Evolutionary conservation across 2,113 vertebrate species (phyloP).

Genomic region (Sigmodon hispidus): DNA sequence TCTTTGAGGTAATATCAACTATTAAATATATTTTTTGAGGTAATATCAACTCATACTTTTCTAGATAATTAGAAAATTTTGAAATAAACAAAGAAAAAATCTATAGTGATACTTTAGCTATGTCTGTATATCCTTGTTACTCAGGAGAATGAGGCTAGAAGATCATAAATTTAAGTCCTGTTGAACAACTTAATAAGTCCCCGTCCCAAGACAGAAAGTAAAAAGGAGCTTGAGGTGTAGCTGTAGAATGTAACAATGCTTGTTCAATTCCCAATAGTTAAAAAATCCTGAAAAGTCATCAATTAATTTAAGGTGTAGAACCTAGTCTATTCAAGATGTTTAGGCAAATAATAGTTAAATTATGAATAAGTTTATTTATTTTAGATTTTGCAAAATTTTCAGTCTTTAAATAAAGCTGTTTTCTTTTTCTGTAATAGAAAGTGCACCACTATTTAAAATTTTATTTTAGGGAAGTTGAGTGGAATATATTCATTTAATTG

Average conservation of each 20-base stretch:
- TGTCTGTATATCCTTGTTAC: not conserved
- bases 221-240: too few species aligned
- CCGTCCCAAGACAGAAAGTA: not conserved
- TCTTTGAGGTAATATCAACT: constrained; percentile 34
- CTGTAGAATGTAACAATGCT: not conserved
- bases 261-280: not conserved
- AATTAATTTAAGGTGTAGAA: constrained; percentile 26
- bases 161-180: not conserved
- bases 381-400: constrained; percentile 36
- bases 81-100: constrained; percentile 39
- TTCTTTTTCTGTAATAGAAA: constrained; percentile 47
- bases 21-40: constrained; percentile 30
- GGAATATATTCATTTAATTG: constrained; percentile 23
- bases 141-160: not conserved
- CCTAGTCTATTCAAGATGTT: constrained; percentile 2
- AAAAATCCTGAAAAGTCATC: not conserved
- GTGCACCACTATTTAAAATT: not conserved
- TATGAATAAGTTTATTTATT: constrained; percentile 30
- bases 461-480: constrained; percentile 40
- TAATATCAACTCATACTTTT: constrained; percentile 21
- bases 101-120: not conserved
- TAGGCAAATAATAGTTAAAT: not conserved
- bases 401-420: constrained; percentile 43
- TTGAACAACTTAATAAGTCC: not conserved
- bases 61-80: constrained; percentile 29